Percentiles rank a stretch among this genome's conserved stretches.
phyloP scores from a whole-genome alignment of 1,140 invertebrate species.

The Calliphora vicina region DNA sequence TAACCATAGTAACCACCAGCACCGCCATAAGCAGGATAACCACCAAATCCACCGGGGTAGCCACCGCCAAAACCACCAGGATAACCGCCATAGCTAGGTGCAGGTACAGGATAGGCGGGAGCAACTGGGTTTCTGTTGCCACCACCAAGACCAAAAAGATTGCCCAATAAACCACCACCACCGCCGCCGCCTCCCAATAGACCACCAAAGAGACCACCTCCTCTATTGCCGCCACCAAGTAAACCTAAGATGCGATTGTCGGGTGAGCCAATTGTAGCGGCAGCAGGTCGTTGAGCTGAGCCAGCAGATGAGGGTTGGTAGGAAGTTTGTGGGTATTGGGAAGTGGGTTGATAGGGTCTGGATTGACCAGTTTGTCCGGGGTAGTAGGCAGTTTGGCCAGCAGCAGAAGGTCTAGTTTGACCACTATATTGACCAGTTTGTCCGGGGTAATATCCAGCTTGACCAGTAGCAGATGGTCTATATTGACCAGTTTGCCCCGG shows the following conservation, averaged over 20 bases:
- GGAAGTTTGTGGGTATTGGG: background rate
- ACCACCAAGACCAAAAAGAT: background rate
- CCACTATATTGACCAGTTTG: background rate
- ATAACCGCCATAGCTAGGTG: background rate
- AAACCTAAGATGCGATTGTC: background rate
- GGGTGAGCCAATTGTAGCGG: background rate
- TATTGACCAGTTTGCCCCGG: background rate
- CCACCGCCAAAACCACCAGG: slow-evolving; percentile 11
- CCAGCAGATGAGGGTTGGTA: background rate
- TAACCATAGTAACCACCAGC: background rate
- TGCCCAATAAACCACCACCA: slow-evolving; percentile 7
- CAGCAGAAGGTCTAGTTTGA: background rate
- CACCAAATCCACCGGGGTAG: slow-evolving; percentile 7
- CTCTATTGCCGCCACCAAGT: background rate
- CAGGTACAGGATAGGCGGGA: background rate
- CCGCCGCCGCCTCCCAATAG: background rate
- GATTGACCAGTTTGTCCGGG: background rate
- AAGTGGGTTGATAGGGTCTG: background rate
- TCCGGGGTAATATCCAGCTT: background rate
- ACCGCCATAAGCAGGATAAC: background rate
- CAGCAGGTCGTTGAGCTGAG: background rate
- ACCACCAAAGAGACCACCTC: slow-evolving; percentile 5
- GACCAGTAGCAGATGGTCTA: background rate
- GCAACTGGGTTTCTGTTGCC: background rate
- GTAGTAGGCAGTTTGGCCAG: background rate